Evolutionary conservation across 1,140 invertebrate genomes (phyloP), one percentile per base, ranked within the genome.

Genomic region (Sogatella furcifera): DNA sequence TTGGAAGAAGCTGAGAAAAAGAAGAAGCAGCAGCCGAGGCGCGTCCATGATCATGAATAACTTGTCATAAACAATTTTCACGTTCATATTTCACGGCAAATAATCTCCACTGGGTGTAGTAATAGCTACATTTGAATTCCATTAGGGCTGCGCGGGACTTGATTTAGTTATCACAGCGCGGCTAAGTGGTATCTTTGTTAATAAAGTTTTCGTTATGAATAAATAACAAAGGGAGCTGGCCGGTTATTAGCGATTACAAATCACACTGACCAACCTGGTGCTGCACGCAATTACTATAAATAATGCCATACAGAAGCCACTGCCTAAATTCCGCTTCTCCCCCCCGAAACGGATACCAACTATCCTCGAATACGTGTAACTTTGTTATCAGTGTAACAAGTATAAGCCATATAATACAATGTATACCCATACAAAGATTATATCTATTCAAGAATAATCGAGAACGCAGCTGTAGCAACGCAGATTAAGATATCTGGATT

Each of bases 1-100:
- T 49, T 49, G 46, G 46, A 49, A 49, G 46, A 19, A 22, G 5
- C 46, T 11, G 21, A 17, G 11, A 49, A 49, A 22, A 22, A 49
- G 15, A 19, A 49, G 46, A 49, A 49, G 21, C 46, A 22, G 15
- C 21, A 2, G 9, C 5, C 6, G 46, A 38, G 34, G 34, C 34
- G 46, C 46, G 21, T 17, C 21, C 21, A 49, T 49, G 15, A 49
- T 19, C 21, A 49, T 19, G 21, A 49, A 49, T 49, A 49, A 49
- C 46, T 49, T 49, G 46, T 49, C 46, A 49, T 49, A 49, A 49
- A 49, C 46, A 49, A 49, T 49, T 49, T 49, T 22, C 46, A 49
- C 21, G 21, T 19, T 49, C 46, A 49, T 49, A 49, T 49, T 49
- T 49, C 46, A 49, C 46, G 21, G 15, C 21, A 49, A 22, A 19